Evolutionary conservation across 1,140 invertebrate genomes (phyloP).

Genomic region (Eulimnadia texana): DNA sequence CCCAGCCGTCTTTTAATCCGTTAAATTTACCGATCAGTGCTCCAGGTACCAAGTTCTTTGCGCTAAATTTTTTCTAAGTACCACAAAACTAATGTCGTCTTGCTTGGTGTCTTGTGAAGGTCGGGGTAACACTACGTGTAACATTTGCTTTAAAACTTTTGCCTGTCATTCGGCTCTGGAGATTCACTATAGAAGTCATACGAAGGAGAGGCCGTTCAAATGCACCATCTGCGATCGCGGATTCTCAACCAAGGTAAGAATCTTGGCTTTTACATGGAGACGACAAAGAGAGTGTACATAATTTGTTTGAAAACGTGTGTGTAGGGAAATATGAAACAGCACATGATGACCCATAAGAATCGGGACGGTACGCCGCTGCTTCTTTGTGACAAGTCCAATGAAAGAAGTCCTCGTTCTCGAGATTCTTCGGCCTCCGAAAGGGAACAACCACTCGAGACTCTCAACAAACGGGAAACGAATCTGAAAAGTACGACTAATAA

Average conservation of each 20-base stretch:
- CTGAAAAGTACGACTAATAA: not conserved
- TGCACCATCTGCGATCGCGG: constrained; percentile 92
- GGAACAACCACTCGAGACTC: no score
- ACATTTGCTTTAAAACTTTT: constrained; percentile 97
- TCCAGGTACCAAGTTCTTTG: constrained; percentile 40
- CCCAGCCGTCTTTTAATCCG: constrained; percentile 51
- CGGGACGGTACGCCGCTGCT: constrained; percentile 38
- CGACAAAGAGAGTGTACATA: no score
- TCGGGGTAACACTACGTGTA: constrained; percentile 89
- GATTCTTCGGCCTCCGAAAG: not conserved
- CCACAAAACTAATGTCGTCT: no score
- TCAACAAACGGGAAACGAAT: not conserved
- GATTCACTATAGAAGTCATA: constrained; percentile 95
- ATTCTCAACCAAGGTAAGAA: constrained; percentile 88
- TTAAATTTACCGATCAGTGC: constrained; percentile 59
- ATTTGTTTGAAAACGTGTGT: no score
- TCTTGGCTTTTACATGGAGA: not conserved
- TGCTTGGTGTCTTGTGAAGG: constrained; percentile 43
- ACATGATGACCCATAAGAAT: constrained; percentile 95
- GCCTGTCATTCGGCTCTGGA: constrained; percentile 93
- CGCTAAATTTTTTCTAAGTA: no score
- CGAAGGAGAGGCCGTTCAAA: constrained; percentile 95
- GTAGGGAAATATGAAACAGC: constrained; percentile 93
- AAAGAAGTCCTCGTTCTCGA: not conserved
- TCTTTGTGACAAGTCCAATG: not conserved